Conservation (phyloP, 1,140 invertebrate species). For the Pinna nobilis region DNA sequence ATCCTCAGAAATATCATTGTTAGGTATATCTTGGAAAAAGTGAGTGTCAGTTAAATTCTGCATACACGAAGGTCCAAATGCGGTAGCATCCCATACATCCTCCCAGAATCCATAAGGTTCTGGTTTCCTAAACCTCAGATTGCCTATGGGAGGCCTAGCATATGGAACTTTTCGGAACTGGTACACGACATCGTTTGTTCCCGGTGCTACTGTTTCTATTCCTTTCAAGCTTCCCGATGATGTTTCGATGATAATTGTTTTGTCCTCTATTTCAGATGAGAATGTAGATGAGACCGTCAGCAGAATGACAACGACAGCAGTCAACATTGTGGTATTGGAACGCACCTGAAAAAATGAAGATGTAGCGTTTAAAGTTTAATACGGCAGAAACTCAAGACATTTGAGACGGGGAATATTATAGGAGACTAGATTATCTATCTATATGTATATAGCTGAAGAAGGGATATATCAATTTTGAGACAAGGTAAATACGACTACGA, state of each 20-base stretch:
- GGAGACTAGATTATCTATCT: too few species aligned
- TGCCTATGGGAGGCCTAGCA: neutral
- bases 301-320: too few species aligned
- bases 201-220: neutral
- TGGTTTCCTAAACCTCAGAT: constrained; percentile 17
- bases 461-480: too few species aligned
- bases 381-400: too few species aligned
- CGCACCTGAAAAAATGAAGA: too few species aligned
- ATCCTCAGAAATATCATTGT: constrained; percentile 43
- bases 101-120: neutral
- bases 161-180: constrained; percentile 5
- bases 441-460: too few species aligned
- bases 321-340: too few species aligned
- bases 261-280: neutral
- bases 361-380: too few species aligned
- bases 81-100: constrained; percentile 24
- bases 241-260: constrained; percentile 1
- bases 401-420: too few species aligned
- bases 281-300: too few species aligned
- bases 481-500: too few species aligned
- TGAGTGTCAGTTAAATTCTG: neutral
- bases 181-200: neutral
- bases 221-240: neutral
- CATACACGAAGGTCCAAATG: constrained; percentile 25
- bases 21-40: neutral